Evolutionary conservation across 1,140 invertebrate species (phyloP).

Genomic region (Drosophila oshimai): DNA sequence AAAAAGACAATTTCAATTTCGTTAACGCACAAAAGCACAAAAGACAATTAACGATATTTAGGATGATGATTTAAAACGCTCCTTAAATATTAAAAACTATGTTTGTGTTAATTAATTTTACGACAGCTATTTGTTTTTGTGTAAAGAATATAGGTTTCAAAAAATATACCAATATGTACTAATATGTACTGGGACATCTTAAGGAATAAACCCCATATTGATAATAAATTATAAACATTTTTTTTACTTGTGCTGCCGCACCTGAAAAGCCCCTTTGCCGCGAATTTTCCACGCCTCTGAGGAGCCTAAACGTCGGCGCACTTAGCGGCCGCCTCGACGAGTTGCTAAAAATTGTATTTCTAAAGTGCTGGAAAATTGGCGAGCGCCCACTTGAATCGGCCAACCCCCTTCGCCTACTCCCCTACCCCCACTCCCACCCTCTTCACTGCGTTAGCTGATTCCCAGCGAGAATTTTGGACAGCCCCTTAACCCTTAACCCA

Average conservation of each 20-base stretch:
- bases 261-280: constrained; percentile 9
- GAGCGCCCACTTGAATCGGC: constrained; percentile 54
- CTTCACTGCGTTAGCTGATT: constrained; percentile 15
- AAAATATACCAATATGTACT: too few relatives aligned
- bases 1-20: too few relatives aligned
- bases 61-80: too few relatives aligned
- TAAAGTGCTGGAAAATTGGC: constrained; percentile 75
- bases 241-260: neutral
- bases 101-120: too few relatives aligned
- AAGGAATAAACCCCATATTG: too few relatives aligned
- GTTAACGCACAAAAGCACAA: too few relatives aligned
- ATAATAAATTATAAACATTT: neutral
- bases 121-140: too few relatives aligned
- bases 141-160: too few relatives aligned
- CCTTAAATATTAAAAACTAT: too few relatives aligned
- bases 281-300: constrained; percentile 12
- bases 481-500: neutral
- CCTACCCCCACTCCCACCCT: neutral
- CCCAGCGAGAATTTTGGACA: constrained; percentile 34
- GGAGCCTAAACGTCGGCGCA: constrained; percentile 72
- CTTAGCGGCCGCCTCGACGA: constrained; percentile 71
- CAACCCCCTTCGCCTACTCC: neutral
- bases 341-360: constrained; percentile 77
- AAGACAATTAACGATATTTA: too few relatives aligned
- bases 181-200: too few relatives aligned